Conservation (phyloP, 2,888 invertebrate genomes). For the Acanthosepion esculentum region DNA sequence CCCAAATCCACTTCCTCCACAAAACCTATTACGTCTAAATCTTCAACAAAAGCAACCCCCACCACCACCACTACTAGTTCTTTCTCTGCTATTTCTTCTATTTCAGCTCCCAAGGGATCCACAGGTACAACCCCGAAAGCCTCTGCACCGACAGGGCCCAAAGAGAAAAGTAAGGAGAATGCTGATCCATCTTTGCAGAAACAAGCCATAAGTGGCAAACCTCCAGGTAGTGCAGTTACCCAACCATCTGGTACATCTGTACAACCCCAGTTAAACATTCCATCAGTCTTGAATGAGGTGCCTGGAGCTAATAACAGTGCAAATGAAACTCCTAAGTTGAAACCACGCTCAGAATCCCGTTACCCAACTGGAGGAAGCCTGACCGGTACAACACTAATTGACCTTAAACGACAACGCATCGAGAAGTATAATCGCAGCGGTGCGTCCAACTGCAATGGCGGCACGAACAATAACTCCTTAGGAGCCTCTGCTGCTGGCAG, state of each 20-base stretch:
- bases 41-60: background rate
- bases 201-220: conserved; percentile 49
- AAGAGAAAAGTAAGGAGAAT: background rate
- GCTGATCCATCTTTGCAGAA: background rate
- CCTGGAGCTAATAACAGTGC: conserved; percentile 37
- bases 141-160: background rate
- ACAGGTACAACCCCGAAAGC: background rate
- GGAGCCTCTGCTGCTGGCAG: background rate
- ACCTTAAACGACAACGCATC: conserved; percentile 51
- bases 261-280: conserved; percentile 36
- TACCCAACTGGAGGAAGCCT: conserved; percentile 37
- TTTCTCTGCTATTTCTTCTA: too few relatives aligned
- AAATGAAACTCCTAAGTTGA: background rate
- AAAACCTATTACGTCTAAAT: background rate
- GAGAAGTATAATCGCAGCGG: conserved; percentile 50
- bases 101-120: background rate
- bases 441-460: conserved; percentile 51
- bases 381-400: conserved; percentile 48
- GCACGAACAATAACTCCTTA: background rate
- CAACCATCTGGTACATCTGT: conserved; percentile 46
- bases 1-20: background rate
- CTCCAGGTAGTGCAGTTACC: conserved; percentile 39
- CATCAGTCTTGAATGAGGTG: background rate
- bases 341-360: conserved; percentile 36
- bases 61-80: background rate